These are phyloP conservation scores for Lasioglossum calceatum DNA, from an alignment of 2,888 invertebrate genomes.

Conservation along the genomic window DNA sequence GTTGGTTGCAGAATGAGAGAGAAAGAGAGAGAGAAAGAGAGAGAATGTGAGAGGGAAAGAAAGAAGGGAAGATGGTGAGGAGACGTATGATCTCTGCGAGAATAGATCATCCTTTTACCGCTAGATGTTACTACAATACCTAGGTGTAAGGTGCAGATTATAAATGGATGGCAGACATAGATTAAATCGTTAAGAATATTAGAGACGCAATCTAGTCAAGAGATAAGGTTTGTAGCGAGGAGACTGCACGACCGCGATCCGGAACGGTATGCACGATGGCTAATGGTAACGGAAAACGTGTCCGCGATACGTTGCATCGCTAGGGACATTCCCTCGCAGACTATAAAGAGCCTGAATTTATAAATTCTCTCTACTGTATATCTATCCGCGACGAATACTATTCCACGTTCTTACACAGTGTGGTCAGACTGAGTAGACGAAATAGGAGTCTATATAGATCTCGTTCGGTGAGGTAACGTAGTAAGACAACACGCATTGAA, in stretches of 20 bases:
- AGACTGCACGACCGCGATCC: conserved; percentile 20
- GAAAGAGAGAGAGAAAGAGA: not conserved
- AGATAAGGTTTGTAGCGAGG: conserved; percentile 63
- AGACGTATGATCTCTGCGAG: conserved; percentile 65
- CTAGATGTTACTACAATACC: conserved; percentile 82
- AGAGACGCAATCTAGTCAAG: conserved; percentile 84
- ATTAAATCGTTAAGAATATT: conserved; percentile 77
- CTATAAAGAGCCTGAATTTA: conserved; percentile 70
- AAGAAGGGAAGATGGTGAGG: not conserved
- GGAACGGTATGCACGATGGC: conserved; percentile 21
- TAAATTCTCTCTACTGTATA: conserved; percentile 73
- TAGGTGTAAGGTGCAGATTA: conserved; percentile 76
- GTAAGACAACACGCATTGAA: conserved; percentile 52
- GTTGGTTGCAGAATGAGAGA: conserved; percentile 2
- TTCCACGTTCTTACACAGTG: conserved; percentile 73
- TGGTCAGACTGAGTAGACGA: conserved; percentile 72
- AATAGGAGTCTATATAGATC: conserved; percentile 65
- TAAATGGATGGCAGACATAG: conserved; percentile 74
- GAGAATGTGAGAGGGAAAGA: not conserved
- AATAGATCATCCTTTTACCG: conserved; percentile 81
- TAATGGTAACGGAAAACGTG: conserved; percentile 43
- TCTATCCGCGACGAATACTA: conserved; percentile 66
- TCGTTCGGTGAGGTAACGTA: conserved; percentile 56
- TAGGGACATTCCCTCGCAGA: conserved; percentile 68
- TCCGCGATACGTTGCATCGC: conserved; percentile 50